Base-by-base conservation (phyloP, 2,888 invertebrate genomes). In the Anticlea derivata region DNA sequence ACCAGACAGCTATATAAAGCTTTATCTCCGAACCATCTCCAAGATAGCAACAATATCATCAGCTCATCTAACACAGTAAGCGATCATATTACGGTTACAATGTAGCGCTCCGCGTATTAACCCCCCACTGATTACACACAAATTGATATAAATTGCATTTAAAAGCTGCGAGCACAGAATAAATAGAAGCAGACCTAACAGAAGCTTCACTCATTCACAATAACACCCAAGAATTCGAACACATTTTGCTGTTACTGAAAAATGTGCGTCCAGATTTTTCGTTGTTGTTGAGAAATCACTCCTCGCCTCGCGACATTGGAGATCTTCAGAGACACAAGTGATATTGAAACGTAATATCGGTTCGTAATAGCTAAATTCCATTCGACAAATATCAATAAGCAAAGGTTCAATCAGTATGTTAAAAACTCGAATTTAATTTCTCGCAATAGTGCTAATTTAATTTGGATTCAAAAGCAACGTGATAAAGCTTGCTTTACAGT, bases 91-190 rank as follows among this genome's bases (percentile, higher is more conserved):
- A 70, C 70, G 52, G 20, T 59, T 64, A 67, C 73, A 75, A 78
- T 78, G 78, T 73, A 78, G 72, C 72, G 74, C 70, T 60, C 61
- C 66, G 70, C 80, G 80, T 86, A 87, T 88, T 79, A 78, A 73
- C 77, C 83, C 77, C 76, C 73, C 71, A 70, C 78, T 86, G 88
- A 89, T 89, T 90, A 86, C 84, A 78, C 76, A 75, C 82, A 89
- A 90, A 90, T 89, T 89, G 90, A 84, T 81, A 90, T 83, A 88
- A 90, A 89, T 89, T 88, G 88, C 86, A 88, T 89, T 86, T 88
- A 82, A 87, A 88, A 86, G 80, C 87, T 75, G 76, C 82, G 73
- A 7, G 33, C 39, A 35, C 35, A 41, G 34, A 27, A 33, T 7
- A 22, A 39, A 7, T 29, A 20, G 5, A 1, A 13, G 22, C 7